These are phyloP conservation scores for Sturnira hondurensis DNA, from an alignment of 2,113 vertebrate species.

Conservation along the genomic window DNA sequence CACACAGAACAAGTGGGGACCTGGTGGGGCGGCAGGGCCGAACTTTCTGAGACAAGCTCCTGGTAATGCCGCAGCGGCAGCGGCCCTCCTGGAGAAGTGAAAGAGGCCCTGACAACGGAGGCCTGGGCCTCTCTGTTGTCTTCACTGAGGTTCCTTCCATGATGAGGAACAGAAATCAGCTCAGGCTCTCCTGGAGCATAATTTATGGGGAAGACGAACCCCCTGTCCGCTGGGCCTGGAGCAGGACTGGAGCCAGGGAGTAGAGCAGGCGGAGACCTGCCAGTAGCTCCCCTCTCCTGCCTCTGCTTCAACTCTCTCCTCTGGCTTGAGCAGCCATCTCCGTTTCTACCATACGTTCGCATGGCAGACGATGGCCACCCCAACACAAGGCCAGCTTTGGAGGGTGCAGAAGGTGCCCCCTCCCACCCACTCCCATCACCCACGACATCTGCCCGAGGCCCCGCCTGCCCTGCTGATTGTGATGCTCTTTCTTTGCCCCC, in stretches of 20 bases:
- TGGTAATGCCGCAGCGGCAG: fast-evolving
- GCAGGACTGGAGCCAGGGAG: not conserved
- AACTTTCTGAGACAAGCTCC: not conserved
- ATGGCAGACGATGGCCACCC: not conserved
- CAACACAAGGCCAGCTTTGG: not conserved
- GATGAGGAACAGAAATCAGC: conserved; percentile 15
- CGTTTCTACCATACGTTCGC: not conserved
- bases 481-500: not conserved
- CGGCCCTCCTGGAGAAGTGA: not conserved
- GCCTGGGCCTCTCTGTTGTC: not conserved
- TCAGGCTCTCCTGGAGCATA: not conserved
- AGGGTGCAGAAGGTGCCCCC: not conserved
- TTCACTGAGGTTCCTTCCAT: not conserved
- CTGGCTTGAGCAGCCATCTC: not conserved
- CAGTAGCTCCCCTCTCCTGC: not conserved
- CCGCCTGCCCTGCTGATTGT: not conserved
- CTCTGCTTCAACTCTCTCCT: not conserved
- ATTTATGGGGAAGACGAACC: not conserved
- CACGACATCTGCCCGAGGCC: not conserved
- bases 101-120: not conserved
- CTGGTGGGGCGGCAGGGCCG: not conserved
- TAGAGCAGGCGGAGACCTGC: not conserved
- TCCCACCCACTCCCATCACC: not conserved
- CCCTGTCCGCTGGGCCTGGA: not conserved
- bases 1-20: not conserved